phyloP scores from a whole-genome alignment of 2,888 invertebrate genomes.

The Netelia melanura region DNA sequence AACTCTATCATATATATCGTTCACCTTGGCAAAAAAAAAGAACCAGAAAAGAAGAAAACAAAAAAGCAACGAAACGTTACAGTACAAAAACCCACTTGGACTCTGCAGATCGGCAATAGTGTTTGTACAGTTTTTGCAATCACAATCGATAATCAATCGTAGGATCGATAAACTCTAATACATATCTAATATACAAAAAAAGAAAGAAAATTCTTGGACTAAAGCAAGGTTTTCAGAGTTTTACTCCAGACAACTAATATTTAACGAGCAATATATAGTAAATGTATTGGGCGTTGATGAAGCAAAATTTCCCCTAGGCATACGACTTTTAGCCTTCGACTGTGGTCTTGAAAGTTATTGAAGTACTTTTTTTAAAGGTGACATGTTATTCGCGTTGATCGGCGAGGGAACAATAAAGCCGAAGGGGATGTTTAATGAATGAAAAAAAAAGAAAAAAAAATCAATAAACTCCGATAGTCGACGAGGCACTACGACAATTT shows the following conservation, averaged over 20 bases:
- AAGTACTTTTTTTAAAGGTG: conserved; percentile 34
- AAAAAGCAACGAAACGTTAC: conserved; percentile 38
- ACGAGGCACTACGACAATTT: conserved; percentile 51
- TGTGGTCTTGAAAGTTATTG: conserved; percentile 34
- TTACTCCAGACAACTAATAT: conserved; percentile 44
- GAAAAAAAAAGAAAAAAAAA: conserved; percentile 29
- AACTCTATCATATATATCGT: conserved; percentile 47
- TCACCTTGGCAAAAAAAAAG: conserved; percentile 30
- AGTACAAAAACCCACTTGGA: conserved; percentile 51
- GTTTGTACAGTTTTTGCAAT: conserved; percentile 67
- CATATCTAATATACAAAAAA: conserved; percentile 19
- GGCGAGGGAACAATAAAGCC: conserved; percentile 1
- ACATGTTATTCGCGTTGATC: conserved; percentile 27
- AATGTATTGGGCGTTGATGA: conserved; percentile 42
- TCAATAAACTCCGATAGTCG: conserved; percentile 23
- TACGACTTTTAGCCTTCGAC: conserved; percentile 32
- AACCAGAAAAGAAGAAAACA: conserved; percentile 36
- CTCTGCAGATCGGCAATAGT: conserved; percentile 44
- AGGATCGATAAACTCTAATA: conserved; percentile 52
- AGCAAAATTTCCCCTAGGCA: conserved; percentile 31
- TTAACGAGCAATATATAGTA: conserved; percentile 38
- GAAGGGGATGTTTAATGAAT: neutral
- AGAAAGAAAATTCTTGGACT: conserved; percentile 38
- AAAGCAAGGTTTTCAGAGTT: conserved; percentile 55
- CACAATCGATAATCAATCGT: conserved; percentile 59